Conservation (phyloP, 2,113 vertebrate species). For the Physeter macrocephalus region DNA sequence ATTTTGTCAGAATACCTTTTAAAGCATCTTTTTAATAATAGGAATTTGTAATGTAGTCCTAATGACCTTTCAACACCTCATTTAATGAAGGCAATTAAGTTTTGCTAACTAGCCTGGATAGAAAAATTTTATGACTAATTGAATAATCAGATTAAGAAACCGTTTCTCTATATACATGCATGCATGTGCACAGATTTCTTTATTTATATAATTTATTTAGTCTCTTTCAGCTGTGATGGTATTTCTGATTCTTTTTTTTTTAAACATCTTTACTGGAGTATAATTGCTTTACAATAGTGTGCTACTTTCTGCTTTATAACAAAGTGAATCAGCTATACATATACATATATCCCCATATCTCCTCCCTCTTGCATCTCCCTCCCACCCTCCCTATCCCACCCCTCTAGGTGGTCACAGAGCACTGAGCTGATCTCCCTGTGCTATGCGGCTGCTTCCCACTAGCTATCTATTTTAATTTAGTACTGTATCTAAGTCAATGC, state of each 20-base stretch:
- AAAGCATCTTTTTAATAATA: background rate
- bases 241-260: background rate
- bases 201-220: background rate
- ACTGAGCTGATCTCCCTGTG: too few relatives aligned
- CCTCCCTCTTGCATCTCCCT: too few relatives aligned
- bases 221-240: background rate
- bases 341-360: too few relatives aligned
- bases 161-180: background rate
- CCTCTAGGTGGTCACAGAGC: too few relatives aligned
- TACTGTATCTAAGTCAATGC: too few relatives aligned
- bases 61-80: background rate
- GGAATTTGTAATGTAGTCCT: background rate
- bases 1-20: background rate
- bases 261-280: too few relatives aligned
- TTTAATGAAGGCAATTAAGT: conserved; percentile 25
- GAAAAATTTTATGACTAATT: background rate
- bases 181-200: background rate
- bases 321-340: too few relatives aligned
- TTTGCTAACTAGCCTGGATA: background rate
- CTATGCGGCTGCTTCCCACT: too few relatives aligned
- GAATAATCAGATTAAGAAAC: conserved; percentile 6
- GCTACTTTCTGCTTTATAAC: too few relatives aligned
- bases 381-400: too few relatives aligned
- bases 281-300: too few relatives aligned
- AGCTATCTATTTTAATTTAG: too few relatives aligned